Percentiles rank a stretch among this genome's conserved stretches.
Evolutionary conservation across 2,888 invertebrate genomes (phyloP).

Genomic region (Orthosia incerta): DNA sequence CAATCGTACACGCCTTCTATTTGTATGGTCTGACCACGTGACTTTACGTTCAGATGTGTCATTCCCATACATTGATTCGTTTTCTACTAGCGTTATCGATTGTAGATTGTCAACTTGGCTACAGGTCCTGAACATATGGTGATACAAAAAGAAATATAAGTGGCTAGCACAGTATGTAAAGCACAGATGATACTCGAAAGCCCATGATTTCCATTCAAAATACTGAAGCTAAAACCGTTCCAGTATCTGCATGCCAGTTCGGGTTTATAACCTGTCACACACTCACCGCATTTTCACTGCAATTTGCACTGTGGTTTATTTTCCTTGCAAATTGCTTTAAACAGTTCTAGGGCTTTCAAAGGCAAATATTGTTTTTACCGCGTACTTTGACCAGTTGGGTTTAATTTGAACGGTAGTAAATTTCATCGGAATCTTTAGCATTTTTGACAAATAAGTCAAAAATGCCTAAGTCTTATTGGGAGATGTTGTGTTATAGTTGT

Average conservation of each 20-base stretch:
- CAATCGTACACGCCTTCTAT: no score
- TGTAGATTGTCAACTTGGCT: no score
- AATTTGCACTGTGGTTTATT: conserved; percentile 26
- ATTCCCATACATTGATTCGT: no score
- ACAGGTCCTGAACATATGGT: no score
- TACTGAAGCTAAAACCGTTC: conserved; percentile 12
- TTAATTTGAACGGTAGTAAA: background rate
- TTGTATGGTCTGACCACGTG: no score
- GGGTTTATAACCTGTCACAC: conserved; percentile 29
- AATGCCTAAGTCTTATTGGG: no score
- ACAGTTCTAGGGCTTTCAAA: conserved; percentile 13
- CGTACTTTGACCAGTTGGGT: background rate
- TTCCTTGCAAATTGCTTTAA: conserved; percentile 45
- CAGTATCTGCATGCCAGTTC: conserved; percentile 16
- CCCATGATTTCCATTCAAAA: background rate
- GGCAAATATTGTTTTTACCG: background rate
- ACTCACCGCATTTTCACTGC: conserved; percentile 17
- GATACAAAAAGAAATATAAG: no score
- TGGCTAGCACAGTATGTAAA: background rate
- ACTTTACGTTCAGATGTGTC: no score
- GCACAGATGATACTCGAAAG: background rate
- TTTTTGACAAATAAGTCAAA: background rate
- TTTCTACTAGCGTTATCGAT: no score
- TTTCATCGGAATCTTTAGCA: background rate
- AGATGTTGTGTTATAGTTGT: no score